Base-by-base conservation (phyloP, 2,113 vertebrate genomes). In the Rostratula benghalensis region DNA sequence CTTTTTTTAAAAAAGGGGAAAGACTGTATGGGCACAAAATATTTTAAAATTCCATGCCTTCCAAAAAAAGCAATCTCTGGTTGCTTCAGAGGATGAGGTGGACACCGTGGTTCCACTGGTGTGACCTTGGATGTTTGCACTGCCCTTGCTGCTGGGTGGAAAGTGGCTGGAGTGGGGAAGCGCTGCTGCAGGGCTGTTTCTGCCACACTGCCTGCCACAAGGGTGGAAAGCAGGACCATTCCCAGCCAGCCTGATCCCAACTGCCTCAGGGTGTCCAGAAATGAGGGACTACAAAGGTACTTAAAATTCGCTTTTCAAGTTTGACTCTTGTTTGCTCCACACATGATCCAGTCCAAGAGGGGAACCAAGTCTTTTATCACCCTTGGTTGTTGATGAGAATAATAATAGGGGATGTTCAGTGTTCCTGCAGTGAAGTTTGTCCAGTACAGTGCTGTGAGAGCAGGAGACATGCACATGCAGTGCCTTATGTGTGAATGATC, bases 191-290 rank as follows among this genome's bases (percentile, higher is more conserved):
- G 25, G 6, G 31, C 33, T 31, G 33, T 41, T 69, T 51, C 53
- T 33, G 5, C 7, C 0, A 0, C 1, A 0, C 11, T 46, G 16
- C 10, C 17, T 8, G 5, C n/a, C 46, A 27, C 0, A 1, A 17
- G 3, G 3, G 25, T 19, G 22, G 48, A 33, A 69, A 76, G 21
- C 5, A 10, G 35, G 53, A 17, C 3, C 0, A 1, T 4, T 54
- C 28, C 67, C 35, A 31, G 22, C 23, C 82, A 93, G 17, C 28
- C 57, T 46, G 17, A 4, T 88, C 22, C 70, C 6, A 2, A 22
- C 39, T 50, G 50, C 46, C 21, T 71, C 37, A 7, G 35, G 6
- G 19, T 54, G 25, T n/a, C 13, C 25, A 59, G 37, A 57, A 79
- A 16, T 7, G 2, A 2, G 5, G 4, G 2, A 67, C 2, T 23